Percentiles rank a stretch among this genome's conserved stretches.
phyloP scores from a whole-genome alignment of 2,113 vertebrate species.

The Coptodon rendalli region DNA sequence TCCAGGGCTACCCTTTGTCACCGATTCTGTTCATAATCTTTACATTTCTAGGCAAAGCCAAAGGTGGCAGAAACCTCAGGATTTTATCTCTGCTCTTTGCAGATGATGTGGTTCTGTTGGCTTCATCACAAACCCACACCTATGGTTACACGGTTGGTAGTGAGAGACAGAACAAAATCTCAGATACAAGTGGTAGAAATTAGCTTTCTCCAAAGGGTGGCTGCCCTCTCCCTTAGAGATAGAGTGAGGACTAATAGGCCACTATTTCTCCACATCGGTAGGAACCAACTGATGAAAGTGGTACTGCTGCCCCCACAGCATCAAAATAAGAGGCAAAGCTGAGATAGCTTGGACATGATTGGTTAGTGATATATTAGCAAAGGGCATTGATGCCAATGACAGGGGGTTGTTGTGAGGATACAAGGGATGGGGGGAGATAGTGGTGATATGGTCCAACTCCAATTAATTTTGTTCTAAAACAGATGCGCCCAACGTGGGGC shows the following conservation, averaged over 20 bases:
- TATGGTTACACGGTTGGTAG: background rate
- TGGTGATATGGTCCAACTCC: background rate
- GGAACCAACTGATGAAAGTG: background rate
- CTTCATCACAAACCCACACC: background rate
- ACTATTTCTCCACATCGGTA: background rate
- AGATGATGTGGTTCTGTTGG: background rate
- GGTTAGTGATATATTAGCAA: background rate
- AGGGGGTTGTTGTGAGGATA: background rate
- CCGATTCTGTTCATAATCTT: background rate
- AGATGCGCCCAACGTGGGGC: rapidly evolving
- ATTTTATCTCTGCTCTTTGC: background rate
- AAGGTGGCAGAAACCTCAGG: background rate
- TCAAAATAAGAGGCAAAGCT: background rate
- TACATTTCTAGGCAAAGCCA: background rate
- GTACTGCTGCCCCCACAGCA: background rate
- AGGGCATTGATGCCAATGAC: background rate
- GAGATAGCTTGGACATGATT: background rate
- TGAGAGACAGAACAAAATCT: background rate
- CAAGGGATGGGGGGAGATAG: background rate
- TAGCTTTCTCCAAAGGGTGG: background rate
- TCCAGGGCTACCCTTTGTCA: background rate
- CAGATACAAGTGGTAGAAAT: background rate
- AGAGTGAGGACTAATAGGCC: background rate
- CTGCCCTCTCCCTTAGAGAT: background rate
- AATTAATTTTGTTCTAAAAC: background rate